Percentiles rank a stretch among this genome's conserved stretches.
phyloP scores from a whole-genome alignment of 1,140 invertebrate genomes.

The Leptinotarsa lineolata region DNA sequence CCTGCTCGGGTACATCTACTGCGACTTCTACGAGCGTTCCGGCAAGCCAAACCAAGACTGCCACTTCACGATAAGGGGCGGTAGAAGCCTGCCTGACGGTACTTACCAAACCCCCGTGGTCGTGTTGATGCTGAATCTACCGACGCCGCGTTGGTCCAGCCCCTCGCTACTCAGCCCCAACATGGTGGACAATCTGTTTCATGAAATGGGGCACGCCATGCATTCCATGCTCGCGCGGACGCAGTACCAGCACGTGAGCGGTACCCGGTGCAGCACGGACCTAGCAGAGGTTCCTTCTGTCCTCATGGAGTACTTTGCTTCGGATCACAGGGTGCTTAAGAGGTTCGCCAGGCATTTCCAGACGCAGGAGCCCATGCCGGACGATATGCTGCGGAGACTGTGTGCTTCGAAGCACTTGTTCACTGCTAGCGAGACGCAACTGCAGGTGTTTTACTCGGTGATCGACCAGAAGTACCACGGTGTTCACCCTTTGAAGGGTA shows the following conservation, averaged over 20 bases:
- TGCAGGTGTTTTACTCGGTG: slow-evolving; percentile 87
- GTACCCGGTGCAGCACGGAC: slow-evolving; percentile 95
- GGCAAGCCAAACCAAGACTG: slow-evolving; percentile 96
- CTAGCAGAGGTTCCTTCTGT: slow-evolving; percentile 98
- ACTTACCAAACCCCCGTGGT: slow-evolving; percentile 90
- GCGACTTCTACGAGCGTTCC: slow-evolving; percentile 90
- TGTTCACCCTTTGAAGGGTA: slow-evolving; percentile 58
- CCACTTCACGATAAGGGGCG: slow-evolving; percentile 97
- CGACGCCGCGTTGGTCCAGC: slow-evolving; percentile 70
- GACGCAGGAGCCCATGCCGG: slow-evolving; percentile 82
- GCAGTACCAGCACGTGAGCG: slow-evolving; percentile 95
- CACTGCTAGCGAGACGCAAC: slow-evolving; percentile 86
- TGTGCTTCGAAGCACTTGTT: slow-evolving; percentile 86
- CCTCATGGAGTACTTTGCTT: slow-evolving; percentile 97
- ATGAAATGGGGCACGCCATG: slow-evolving; percentile 99
- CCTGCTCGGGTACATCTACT: slow-evolving; percentile 92
- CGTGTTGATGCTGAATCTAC: slow-evolving; percentile 90
- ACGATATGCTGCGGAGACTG: slow-evolving; percentile 59
- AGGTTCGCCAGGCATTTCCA: slow-evolving; percentile 91
- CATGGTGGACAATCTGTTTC: slow-evolving; percentile 95
- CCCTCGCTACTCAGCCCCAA: slow-evolving; percentile 82
- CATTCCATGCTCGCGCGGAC: slow-evolving; percentile 98
- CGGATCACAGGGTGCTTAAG: slow-evolving; percentile 81
- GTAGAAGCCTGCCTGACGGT: slow-evolving; percentile 79
- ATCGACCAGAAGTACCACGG: slow-evolving; percentile 91